Evolutionary conservation across 2,113 vertebrate genomes (phyloP).

Genomic region (Corvus hawaiiensis): DNA sequence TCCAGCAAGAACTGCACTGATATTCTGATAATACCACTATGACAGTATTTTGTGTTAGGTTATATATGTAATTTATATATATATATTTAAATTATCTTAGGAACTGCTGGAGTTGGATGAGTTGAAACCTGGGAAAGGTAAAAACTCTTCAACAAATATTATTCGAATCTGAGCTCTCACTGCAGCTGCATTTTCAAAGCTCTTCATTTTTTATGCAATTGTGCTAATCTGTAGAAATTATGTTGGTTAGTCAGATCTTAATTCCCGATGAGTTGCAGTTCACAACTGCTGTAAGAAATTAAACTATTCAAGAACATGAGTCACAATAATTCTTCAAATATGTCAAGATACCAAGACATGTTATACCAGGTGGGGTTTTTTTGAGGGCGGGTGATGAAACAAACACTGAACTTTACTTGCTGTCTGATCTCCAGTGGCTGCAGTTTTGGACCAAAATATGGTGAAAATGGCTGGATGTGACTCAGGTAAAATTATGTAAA

Average conservation of each 20-base stretch:
- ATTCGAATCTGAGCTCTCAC: neutral
- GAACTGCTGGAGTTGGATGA: neutral
- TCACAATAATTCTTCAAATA: neutral
- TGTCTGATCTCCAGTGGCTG: neutral
- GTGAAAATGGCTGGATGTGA: neutral
- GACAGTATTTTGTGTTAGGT: neutral
- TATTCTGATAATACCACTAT: neutral
- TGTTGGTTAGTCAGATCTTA: neutral
- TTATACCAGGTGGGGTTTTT: rapidly evolving
- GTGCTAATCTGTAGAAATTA: neutral
- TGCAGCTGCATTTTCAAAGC: neutral
- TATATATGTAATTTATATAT: neutral
- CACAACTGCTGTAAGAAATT: neutral
- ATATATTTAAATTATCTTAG: neutral
- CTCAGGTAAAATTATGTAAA: neutral
- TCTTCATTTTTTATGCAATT: neutral
- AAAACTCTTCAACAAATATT: neutral
- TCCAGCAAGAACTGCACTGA: neutral
- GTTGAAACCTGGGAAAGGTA: neutral
- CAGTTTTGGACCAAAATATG: neutral
- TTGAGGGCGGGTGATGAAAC: neutral
- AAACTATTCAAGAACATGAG: neutral
- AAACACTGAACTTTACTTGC: neutral
- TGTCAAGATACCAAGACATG: neutral
- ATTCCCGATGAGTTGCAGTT: neutral